Base-by-base conservation (phyloP, 1,140 invertebrate species). In the Drosophila nebulosa region DNA sequence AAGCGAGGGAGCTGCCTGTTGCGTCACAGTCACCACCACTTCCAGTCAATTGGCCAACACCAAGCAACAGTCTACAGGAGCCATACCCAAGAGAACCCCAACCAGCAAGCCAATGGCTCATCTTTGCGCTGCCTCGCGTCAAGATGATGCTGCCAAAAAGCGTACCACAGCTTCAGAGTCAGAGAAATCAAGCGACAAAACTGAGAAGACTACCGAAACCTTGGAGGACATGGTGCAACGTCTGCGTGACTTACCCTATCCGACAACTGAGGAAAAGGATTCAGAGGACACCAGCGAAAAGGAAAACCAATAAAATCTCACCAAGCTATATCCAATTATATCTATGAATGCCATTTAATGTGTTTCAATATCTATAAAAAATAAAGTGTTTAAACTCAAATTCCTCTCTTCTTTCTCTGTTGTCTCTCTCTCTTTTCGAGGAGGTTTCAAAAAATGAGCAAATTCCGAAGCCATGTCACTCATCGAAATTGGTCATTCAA, bases 201-300 rank as follows among this genome's bases (percentile, higher is more conserved):
- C 55, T 10, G 51, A 69, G 14, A 57, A 65, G 14, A 32, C 32
- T 4, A 39, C 71, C 6, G 86, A 91, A 39, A 78, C 79, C 1
- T 36, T 91, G 3, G 90, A 91, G 51, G 58, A 86, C 22, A 90
- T 91, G 90, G 86, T 91, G 30, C 83, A 63, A 35, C 73, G 90
- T 4, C 51, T 91, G 2, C 67, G 75, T 4, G 42, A 67, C 3
- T 64, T 89, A 35, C 89, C 89, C 1, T 89, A 68, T 26, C 89
- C 90, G 3, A 10, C 73, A 21, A 16, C 14, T 4, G 1, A 39
- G 9, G 16, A 32, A 3, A 32, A 4, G 3, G 10, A 2, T 32
- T 32, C 30, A 1, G 4, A 59, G 32, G 21, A 59, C 1, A 9
- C 6, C 14, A 21, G 12, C 35, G 21, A 46, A 6, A 39, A 10